phyloP scores from a whole-genome alignment of 2,797 vertebrate genomes.

The Chrysocyon brachyurus region DNA sequence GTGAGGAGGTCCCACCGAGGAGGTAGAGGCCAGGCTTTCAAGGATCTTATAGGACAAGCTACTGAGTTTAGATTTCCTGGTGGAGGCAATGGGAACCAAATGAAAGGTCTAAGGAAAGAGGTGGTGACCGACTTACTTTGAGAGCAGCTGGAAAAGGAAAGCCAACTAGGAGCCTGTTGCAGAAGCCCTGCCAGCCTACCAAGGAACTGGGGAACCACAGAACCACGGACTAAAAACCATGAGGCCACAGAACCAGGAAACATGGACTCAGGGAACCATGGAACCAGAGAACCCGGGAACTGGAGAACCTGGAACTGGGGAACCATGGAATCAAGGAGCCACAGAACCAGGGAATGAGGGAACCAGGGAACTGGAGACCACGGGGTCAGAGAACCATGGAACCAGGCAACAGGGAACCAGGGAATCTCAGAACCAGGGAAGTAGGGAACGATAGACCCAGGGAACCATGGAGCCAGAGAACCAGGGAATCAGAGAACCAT shows the following conservation, averaged over 20 bases:
- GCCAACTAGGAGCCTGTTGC: neutral
- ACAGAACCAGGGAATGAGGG: neutral
- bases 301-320: neutral
- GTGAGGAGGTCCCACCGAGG: fast-evolving
- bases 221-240: neutral
- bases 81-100: too few species aligned
- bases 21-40: neutral
- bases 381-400: neutral
- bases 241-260: neutral
- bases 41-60: neutral
- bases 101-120: too few species aligned
- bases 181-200: neutral
- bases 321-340: neutral
- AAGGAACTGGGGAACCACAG: neutral
- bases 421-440: neutral
- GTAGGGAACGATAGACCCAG: too few species aligned
- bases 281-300: too few species aligned
- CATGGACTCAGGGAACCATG: fast-evolving
- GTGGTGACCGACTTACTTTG: neutral
- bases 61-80: neutral
- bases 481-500: neutral
- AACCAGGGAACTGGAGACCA: neutral
- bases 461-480: too few species aligned
- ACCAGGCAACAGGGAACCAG: too few species aligned
- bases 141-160: neutral